Percentiles rank a stretch among this genome's conserved stretches.
phyloP scores from a whole-genome alignment of 2,797 vertebrate genomes.

The Pangasius krempfi region DNA sequence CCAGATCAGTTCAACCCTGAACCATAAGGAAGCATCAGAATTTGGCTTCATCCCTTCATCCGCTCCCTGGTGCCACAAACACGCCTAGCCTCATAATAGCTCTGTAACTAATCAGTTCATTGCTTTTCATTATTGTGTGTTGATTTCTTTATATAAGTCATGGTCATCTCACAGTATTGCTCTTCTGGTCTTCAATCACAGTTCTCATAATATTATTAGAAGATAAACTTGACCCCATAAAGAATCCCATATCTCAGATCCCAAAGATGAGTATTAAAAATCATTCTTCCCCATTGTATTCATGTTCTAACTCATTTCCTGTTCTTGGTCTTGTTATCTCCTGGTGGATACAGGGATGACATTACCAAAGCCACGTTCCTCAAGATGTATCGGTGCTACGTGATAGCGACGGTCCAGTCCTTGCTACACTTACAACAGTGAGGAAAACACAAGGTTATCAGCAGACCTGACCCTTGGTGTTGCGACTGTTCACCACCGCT shows the following conservation, averaged over 20 bases:
- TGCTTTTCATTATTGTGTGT: neutral
- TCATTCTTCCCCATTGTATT: constrained; percentile 42
- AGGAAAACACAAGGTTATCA: constrained; percentile 72
- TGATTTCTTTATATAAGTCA: constrained; percentile 15
- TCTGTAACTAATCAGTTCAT: neutral
- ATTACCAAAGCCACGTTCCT: constrained; percentile 21
- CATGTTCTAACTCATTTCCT: constrained; percentile 47
- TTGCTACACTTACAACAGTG: constrained; percentile 39
- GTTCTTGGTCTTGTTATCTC: constrained; percentile 51
- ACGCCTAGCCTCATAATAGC: neutral
- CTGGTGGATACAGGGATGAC: constrained; percentile 43
- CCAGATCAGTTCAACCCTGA: constrained; percentile 31
- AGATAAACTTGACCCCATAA: constrained; percentile 25
- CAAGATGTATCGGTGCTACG: constrained; percentile 57
- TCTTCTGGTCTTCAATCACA: constrained; percentile 20
- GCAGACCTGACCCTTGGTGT: constrained; percentile 68
- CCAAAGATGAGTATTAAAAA: constrained; percentile 40
- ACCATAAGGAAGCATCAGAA: constrained; percentile 8
- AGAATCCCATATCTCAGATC: constrained; percentile 34
- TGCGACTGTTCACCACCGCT: constrained; percentile 59
- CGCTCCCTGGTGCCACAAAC: neutral
- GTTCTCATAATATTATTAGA: neutral
- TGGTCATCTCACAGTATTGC: neutral
- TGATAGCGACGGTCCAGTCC: constrained; percentile 42
- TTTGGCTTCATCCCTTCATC: neutral